Percentiles rank a stretch among this genome's conserved stretches.
Evolutionary conservation across 2,797 vertebrate species (phyloP).

Genomic region (Danio kyathit): DNA sequence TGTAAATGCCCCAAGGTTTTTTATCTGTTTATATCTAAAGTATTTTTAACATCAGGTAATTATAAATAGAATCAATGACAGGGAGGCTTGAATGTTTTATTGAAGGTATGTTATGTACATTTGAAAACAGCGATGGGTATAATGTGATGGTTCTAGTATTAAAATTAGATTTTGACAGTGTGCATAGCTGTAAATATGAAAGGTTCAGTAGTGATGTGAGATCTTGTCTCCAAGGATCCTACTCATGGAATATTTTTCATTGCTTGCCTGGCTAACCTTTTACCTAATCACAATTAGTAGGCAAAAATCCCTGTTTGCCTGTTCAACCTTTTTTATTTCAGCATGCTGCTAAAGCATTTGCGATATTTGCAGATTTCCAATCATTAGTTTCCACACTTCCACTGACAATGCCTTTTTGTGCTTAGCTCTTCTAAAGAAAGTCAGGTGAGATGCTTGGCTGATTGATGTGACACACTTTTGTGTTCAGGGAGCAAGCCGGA

Average conservation of each 20-base stretch:
- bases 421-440: background rate
- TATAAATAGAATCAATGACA: no score
- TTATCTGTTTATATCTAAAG: no score
- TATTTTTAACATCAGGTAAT: no score
- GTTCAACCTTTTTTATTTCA: background rate
- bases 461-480: background rate
- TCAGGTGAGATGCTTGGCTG: background rate
- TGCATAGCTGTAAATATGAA: background rate
- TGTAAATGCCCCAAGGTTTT: no score
- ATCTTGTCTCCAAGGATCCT: background rate
- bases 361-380: background rate
- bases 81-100: no score
- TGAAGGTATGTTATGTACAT: no score
- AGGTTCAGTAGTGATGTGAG: background rate
- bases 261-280: background rate
- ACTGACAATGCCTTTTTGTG: background rate
- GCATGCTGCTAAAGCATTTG: background rate
- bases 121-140: no score
- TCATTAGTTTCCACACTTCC: background rate
- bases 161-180: background rate
- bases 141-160: no score
- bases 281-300: background rate
- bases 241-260: background rate
- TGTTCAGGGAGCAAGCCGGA: background rate
- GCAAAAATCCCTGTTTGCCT: background rate